Evolutionary conservation across 2,888 invertebrate genomes (phyloP), one percentile per base, ranked within the genome.

Genomic region (Microctonus aethiopoides): DNA sequence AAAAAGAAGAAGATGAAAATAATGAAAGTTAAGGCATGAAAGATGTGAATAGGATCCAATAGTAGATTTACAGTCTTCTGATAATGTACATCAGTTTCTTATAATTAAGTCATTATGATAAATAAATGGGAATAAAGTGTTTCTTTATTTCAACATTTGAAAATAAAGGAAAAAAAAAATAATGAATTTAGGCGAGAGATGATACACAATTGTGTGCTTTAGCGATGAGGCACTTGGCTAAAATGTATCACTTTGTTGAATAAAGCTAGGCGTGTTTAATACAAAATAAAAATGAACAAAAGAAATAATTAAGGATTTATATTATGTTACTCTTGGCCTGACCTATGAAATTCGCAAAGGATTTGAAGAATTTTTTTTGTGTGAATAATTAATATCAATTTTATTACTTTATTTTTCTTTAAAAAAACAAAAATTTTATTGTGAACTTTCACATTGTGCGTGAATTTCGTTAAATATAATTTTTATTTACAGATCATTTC

Each of bases 261-360:
- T 84, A 85, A 85, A 86, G 79, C 79, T 85, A 85, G 85, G 85
- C 84, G 83, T 85, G 83, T 86, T 85, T 86, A 85, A 82, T 84
- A 84, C 76, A 78, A 79, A 62, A 74, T 51, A 46, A 70, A 72
- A 70, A 62, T 34, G 24, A 63, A 64, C 67, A 69, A 75, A 75
- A 74, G 29, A 24, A 54, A 32, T 63, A 26, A 73, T 73, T 54
- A 20, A 13, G 29, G 11, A 46, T 46, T 51, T 2, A 26, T 20
- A 56, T 4, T 54, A 36, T 56, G 0, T 34, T 34, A 34, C 22
- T 16, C 22, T 29, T 62, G 46, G 20, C 46, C 26, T 26, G 39
- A 24, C 39, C 41, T 39, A 46, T 46, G 9, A 46, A 46, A 7
- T 9, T n/a, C 46, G n/a, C 46, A 20, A 46, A 46, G 20, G 16